Conservation (phyloP, 2,113 vertebrate species). For the Hypocryptadius cinnamomeus region DNA sequence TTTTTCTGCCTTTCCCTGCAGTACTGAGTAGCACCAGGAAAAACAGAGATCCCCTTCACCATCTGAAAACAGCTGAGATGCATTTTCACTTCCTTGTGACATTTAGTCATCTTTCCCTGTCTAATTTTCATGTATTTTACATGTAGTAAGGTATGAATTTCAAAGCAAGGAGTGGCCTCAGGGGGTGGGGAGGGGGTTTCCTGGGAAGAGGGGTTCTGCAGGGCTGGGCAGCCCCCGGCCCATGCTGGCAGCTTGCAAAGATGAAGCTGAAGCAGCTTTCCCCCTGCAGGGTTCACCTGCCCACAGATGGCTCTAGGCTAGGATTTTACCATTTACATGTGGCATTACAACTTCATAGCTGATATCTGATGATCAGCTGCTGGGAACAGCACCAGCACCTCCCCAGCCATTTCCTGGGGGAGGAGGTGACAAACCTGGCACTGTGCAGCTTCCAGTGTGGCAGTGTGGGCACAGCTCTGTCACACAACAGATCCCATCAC, state of each 20-base stretch:
- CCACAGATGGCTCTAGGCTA: fast-evolving
- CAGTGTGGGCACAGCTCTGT: neutral
- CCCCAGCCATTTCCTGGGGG: neutral
- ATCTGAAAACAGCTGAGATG: neutral
- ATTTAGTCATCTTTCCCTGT: neutral
- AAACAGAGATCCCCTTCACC: neutral
- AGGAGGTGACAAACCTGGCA: neutral
- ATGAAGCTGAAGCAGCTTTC: neutral
- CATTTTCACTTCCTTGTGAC: neutral
- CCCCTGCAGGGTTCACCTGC: neutral
- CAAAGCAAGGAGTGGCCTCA: neutral
- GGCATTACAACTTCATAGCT: neutral
- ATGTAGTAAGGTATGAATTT: neutral
- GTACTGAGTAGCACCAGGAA: neutral
- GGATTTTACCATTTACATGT: neutral
- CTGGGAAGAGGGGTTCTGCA: fast-evolving
- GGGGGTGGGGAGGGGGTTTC: fast-evolving
- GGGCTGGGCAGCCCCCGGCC: fast-evolving
- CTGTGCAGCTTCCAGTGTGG: neutral
- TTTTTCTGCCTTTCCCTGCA: neutral
- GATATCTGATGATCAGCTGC: neutral
- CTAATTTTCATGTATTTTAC: neutral
- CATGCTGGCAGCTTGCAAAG: fast-evolving
- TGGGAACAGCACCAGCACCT: neutral
- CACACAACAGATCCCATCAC: neutral